Evolutionary conservation across 1,140 invertebrate species (phyloP), one percentile per base, ranked within the genome.

Genomic region (Tachypleus tridentatus): DNA sequence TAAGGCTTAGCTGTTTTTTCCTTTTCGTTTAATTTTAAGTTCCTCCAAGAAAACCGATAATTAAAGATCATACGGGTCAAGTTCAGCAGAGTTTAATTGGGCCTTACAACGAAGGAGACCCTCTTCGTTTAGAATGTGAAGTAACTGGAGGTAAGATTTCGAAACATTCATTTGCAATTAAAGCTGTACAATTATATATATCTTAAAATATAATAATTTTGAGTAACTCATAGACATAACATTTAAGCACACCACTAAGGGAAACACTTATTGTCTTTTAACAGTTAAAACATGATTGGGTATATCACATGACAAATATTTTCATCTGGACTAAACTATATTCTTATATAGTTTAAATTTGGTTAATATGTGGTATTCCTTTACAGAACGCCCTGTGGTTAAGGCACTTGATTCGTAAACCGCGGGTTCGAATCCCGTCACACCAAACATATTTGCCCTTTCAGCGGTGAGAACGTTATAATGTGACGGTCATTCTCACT

Each of bases 81-180:
- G 86, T 89, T 70, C 82, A 86, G 74, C 86, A 86, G 71, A 86
- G 85, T 77, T 80, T 88, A 65, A 82, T 88, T 69, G 89, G 89
- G 71, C 87, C 89, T 68, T 92, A 91, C 77, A 89, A 91, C 72
- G 89, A 93, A 78, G 90, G 89, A 52, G 84, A 84, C 53, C 85
- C 88, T 75, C 84, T 93, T 49, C 82, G 85, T 64, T 83, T 94
- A 29, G 85, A 87, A 67, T 94, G 91, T 76, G 88, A 93, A 80
- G 89, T 91, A 3, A 82, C 84, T 73, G 89, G 89, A 83, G 91
- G 91, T 93, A 82, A 85, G 84, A 80, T 56, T 48, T n/a, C 50
- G 5, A 65, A n/a, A 29, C 2, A 29, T 29, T 29, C 29, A 29
- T 1, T 9, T 7, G 5, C 47, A 47, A 6, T 9, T 58, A 3